Evolutionary conservation across 2,888 invertebrate species (phyloP), one percentile per base, ranked within the genome.

Genomic region (Philereme vetulata): DNA sequence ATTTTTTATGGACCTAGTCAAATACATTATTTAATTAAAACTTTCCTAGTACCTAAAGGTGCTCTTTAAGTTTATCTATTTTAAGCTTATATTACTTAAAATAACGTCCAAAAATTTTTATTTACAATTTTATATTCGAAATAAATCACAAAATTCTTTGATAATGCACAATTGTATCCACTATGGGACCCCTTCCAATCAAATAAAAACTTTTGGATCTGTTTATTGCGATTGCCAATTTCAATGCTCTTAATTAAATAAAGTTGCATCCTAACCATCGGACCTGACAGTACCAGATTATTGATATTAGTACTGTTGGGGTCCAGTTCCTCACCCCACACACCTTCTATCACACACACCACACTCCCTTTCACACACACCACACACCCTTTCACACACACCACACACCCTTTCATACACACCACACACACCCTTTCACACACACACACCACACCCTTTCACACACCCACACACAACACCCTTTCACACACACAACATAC

Each of bases 61-160:
- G 56, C 64, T 56, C 50, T n/a, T 49, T 48, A 34, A 32, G 9
- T 56, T 51, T 63, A 56, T 34, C 56, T 63, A 60, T 55, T n/a
- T 44, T 44, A 46, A 56, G 47, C 59, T 49, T 54, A 42, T 47
- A 52, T 21, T 40, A 59, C 65, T 68, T 60, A 71, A 67, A 51
- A 65, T 69, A 70, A 76, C 78, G 78, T 78, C 78, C 77, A 76
- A 71, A 70, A 70, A 51, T 53, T 32, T 66, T 75, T 77, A 75
- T 76, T 78, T 77, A 76, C 68, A 74, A 66, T 67, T 53, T 67
- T 69, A 72, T 66, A 72, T 21, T 21, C 21, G 2, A 21, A 21
- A 21, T 21, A 21, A 21, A 71, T 65, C 62, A 74, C 62, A 42
- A 57, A 64, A 21, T 51, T 55, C 53, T 56, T 51, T 68, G 61